Percentiles rank a stretch among this genome's conserved stretches.
Conservation (phyloP, 1,140 invertebrate genomes). For the Drosophila jambulina region DNA sequence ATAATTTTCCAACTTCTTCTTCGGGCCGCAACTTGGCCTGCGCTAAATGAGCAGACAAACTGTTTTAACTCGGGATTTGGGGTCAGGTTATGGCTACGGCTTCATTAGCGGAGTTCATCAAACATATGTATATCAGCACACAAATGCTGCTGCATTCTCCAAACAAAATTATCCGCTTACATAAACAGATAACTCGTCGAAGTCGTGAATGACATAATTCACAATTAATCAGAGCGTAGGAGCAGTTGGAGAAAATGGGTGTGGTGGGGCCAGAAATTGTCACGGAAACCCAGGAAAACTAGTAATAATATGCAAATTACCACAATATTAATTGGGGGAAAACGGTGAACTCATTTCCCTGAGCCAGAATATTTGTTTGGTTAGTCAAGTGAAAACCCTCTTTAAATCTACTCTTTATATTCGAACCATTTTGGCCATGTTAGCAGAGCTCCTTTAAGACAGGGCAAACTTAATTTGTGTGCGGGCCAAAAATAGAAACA, state of each 20-base stretch:
- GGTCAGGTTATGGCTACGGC: constrained; percentile 36
- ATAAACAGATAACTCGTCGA: constrained; percentile 21
- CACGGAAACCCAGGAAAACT: constrained; percentile 6
- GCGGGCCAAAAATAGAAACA: constrained; percentile 32
- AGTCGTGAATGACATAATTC: constrained; percentile 59
- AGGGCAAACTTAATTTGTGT: constrained; percentile 35
- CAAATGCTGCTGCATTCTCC: constrained; percentile 58
- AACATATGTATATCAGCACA: constrained; percentile 14
- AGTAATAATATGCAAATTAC: constrained; percentile 29
- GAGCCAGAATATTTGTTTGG: background rate
- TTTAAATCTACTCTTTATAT: background rate
- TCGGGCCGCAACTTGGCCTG: constrained; percentile 31
- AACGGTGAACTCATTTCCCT: constrained; percentile 28
- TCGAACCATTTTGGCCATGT: background rate
- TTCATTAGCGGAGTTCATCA: constrained; percentile 56
- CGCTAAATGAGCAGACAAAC: constrained; percentile 65
- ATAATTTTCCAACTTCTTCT: constrained; percentile 62
- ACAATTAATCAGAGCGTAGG: constrained; percentile 36
- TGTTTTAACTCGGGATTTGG: constrained; percentile 24
- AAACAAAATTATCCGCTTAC: constrained; percentile 49
- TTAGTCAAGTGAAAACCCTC: constrained; percentile 6
- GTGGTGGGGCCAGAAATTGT: constrained; percentile 31
- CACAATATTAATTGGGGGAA: constrained; percentile 21
- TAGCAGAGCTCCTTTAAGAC: constrained; percentile 13
- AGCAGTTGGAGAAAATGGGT: constrained; percentile 12